These are phyloP conservation scores for Hydrozoanthus gracilis DNA, from an alignment of 92 coral and sea anemone species.

Conservation along the genomic window DNA sequence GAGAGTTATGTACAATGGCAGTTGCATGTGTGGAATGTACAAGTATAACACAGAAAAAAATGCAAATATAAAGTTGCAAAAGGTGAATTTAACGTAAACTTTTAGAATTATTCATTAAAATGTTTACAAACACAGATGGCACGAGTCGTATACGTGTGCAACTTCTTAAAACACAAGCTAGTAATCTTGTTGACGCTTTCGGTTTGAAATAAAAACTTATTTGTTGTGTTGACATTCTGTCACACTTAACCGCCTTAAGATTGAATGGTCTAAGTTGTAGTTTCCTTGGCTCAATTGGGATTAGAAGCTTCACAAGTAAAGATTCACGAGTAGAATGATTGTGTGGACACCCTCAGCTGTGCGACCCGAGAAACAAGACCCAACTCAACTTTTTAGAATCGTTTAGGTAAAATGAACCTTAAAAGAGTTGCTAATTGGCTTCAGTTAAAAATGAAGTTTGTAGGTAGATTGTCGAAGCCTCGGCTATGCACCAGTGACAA, in stretches of 20 bases:
- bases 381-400: not conserved
- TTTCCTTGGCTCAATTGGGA: not conserved
- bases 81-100: too few relatives aligned
- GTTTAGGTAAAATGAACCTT: not conserved
- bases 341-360: not conserved
- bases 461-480: not conserved
- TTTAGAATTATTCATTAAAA: too few relatives aligned
- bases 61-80: not conserved
- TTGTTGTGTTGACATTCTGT: not conserved
- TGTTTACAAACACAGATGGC: too few relatives aligned
- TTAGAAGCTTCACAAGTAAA: not conserved
- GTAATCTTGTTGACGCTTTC: not conserved
- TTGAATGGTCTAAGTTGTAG: not conserved
- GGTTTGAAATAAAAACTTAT: not conserved
- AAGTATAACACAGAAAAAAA: not conserved
- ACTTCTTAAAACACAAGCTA: not conserved
- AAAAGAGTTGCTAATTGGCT: not conserved
- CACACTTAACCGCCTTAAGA: not conserved
- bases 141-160: too few relatives aligned
- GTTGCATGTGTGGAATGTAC: not conserved
- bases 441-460: not conserved
- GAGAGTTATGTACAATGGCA: too few relatives aligned
- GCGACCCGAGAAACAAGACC: not conserved
- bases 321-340: too few relatives aligned
- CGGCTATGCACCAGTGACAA: constrained; percentile 4